Base-by-base conservation (phyloP, 2,888 invertebrate species). In the Lepas anatifera region DNA sequence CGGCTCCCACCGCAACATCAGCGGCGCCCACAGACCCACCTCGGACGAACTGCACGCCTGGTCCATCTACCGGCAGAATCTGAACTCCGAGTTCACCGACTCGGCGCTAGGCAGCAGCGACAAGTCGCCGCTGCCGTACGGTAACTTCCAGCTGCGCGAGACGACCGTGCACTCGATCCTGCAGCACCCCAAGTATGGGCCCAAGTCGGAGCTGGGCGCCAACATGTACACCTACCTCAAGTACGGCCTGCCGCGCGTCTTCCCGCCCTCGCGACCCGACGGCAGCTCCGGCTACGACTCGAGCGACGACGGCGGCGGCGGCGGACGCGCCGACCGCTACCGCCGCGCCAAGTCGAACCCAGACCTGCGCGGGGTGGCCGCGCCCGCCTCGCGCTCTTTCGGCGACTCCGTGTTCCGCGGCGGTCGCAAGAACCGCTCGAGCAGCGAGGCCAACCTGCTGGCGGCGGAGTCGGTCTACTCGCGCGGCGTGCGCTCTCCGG, bases 161-260 rank as follows among this genome's bases (percentile, higher is more conserved):
- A 92, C 94, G 71, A 77, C 78, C 1, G 77, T 78, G 6, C 76
- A 79, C 66, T 77, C 77, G 32, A 78, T 79, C 66, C 73, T 79
- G 68, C 77, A 75, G 72, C 76, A 77, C 68, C 78, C 78, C 22
- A 76, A 77, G 71, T 94, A 92, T 83, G 92, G 94, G 77, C 74
- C 79, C 74, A 71, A 76, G 71, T 89, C 90, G 71, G 92, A 92
- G 0, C 83, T 94, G 72, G 92, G 92, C 63, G 89, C 90, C 63
- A 94, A 94, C 79, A 93, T 94, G 86, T 93, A 93, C 81, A 92
- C 95, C 32, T 95, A 95, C 81, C 84, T 95, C 74, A 94, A 95
- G 81, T 95, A 95, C 77, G 95, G 95, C 0, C 83, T 95, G 70
- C 95, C 95, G 1, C 85, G 95, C 69, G 95, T 95, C 3, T 88